A percentile compares a stretch with the other conserved stretches of the same genome.
These are phyloP conservation scores for Tortrix viridana DNA, from an alignment of 2,888 invertebrate genomes.

Conservation along the genomic window DNA sequence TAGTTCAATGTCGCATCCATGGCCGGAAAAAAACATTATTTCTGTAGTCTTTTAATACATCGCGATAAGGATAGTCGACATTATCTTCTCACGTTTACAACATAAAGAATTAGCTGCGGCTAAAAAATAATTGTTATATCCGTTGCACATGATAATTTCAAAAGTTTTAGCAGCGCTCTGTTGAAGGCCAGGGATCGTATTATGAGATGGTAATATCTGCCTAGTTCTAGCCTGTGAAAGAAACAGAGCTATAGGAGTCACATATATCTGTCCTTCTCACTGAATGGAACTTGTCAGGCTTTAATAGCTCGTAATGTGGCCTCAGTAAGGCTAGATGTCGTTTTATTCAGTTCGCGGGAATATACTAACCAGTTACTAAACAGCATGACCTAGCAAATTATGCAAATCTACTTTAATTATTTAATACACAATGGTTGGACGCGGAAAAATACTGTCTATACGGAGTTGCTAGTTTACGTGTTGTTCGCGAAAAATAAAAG, in stretches of 20 bases:
- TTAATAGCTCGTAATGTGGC: too few relatives aligned
- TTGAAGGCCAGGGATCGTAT: slow-evolving; percentile 25
- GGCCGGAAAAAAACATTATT: background rate
- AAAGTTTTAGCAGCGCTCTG: slow-evolving; percentile 23
- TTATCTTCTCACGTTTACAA: slow-evolving; percentile 6
- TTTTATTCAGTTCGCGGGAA: slow-evolving; percentile 43
- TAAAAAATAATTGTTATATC: slow-evolving; percentile 24
- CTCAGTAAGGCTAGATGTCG: slow-evolving; percentile 37
- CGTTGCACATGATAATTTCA: slow-evolving; percentile 25
- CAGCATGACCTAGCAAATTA: slow-evolving; percentile 40
- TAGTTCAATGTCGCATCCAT: slow-evolving; percentile 6
- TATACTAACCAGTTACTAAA: slow-evolving; percentile 44
- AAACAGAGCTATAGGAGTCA: too few relatives aligned
- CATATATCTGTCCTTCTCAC: too few relatives aligned
- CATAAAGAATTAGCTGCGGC: slow-evolving; percentile 21
- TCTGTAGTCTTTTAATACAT: background rate
- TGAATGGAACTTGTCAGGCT: too few relatives aligned
- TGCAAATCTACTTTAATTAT: slow-evolving; percentile 1
- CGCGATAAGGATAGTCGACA: too few relatives aligned
- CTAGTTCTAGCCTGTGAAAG: too few relatives aligned
- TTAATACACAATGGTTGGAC: slow-evolving; percentile 2
- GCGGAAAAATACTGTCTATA: slow-evolving; percentile 14
- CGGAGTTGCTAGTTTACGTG: too few relatives aligned
- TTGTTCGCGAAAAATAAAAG: too few relatives aligned
- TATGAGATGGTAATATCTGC: too few relatives aligned